Evolutionary conservation across 2,113 vertebrate species (phyloP).

Genomic region (Rhadina sibilatrix): DNA sequence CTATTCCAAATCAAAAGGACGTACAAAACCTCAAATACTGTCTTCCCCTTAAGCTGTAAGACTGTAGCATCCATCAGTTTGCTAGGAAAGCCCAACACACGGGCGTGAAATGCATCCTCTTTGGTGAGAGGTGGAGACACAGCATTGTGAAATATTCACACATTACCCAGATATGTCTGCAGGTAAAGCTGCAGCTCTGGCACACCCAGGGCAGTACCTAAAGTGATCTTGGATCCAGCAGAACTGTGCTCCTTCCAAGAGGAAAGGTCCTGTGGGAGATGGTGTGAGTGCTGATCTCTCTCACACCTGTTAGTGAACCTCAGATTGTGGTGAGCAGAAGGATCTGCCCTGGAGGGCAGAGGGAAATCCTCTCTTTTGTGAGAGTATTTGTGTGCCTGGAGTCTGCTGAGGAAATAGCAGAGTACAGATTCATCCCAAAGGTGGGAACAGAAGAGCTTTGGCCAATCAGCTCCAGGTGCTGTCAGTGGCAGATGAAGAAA

Average conservation of each 20-base stretch:
- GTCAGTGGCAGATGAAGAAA: neutral
- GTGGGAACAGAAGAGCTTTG: neutral
- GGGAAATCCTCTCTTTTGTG: neutral
- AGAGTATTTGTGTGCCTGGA: neutral
- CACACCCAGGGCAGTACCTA: neutral
- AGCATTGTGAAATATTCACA: too few relatives aligned
- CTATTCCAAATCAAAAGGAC: too few relatives aligned
- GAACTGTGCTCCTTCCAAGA: neutral
- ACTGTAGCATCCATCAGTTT: too few relatives aligned
- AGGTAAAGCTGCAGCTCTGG: neutral
- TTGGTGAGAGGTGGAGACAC: too few relatives aligned
- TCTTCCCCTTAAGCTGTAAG: too few relatives aligned
- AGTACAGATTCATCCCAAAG: neutral
- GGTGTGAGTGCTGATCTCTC: neutral
- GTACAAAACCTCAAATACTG: too few relatives aligned
- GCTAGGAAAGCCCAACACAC: too few relatives aligned
- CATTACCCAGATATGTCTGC: too few relatives aligned
- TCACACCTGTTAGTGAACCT: neutral
- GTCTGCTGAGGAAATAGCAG: neutral
- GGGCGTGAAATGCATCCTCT: too few relatives aligned
- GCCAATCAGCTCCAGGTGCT: neutral
- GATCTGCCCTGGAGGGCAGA: neutral
- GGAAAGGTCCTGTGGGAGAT: neutral
- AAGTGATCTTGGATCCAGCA: neutral
- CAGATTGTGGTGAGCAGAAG: neutral